Evolutionary conservation across 2,888 invertebrate genomes (phyloP).

Genomic region (Diarsia rubi): DNA sequence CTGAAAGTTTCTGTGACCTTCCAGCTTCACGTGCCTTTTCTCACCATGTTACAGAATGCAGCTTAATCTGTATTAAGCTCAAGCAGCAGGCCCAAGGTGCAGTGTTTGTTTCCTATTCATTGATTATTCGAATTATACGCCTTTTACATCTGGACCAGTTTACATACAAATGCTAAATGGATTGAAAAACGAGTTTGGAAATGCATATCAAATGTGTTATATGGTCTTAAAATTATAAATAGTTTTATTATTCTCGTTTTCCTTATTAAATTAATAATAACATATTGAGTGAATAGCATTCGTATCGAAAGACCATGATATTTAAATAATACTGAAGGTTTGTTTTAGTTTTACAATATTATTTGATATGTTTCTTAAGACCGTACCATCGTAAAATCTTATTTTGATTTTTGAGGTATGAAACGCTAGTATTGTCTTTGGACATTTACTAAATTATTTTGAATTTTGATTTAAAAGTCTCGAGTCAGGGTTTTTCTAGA

Average conservation of each 20-base stretch:
- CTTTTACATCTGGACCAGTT: conserved; percentile 15
- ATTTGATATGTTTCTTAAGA: background rate
- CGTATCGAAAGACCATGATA: background rate
- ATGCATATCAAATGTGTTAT: conserved; percentile 14
- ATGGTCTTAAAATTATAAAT: conserved; percentile 12
- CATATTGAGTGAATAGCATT: conserved; percentile 1
- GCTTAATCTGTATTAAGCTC: background rate
- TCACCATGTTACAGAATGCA: background rate
- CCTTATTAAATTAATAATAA: conserved; percentile 30
- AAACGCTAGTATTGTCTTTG: background rate
- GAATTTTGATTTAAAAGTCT: background rate
- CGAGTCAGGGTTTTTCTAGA: background rate
- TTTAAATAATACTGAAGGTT: conserved; percentile 3
- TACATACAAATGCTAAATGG: conserved; percentile 36
- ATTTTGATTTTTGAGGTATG: conserved; percentile 25
- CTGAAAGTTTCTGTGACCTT: background rate
- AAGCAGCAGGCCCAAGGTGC: too few species aligned
- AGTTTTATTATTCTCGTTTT: conserved; percentile 33
- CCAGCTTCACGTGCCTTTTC: background rate
- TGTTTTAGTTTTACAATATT: background rate
- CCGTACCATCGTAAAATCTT: conserved; percentile 9
- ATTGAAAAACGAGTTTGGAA: conserved; percentile 24
- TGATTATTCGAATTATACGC: conserved; percentile 6
- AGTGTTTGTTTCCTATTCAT: background rate
- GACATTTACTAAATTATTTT: conserved; percentile 5